Evolutionary conservation across 2,797 vertebrate species (phyloP), one percentile per base, ranked within the genome.

Genomic region (Allobates femoralis): DNA sequence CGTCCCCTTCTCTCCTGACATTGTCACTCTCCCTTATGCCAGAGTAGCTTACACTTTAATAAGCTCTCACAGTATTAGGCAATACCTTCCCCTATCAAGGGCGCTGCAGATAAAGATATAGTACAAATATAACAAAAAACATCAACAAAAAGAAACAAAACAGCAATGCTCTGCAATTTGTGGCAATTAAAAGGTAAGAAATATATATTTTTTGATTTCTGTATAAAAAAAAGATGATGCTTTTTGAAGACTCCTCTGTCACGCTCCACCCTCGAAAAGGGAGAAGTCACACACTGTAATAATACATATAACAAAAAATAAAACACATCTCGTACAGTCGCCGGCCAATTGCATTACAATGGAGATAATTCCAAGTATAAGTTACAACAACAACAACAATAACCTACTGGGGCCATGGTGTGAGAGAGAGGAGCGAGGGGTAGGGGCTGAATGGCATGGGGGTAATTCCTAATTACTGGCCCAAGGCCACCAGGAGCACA

Each of bases 301-400:
- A 81, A 87, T 37, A 88, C 46, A 88, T 64, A 81, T 82, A 86
- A 85, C 79, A 88, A 67, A 67, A 73, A 81, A 88, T 85, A 88
- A 88, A 77, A 85, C 79, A 69, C 74, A 76, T 88, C 71, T 78
- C 83, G 37, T 77, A 88, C 83, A 88, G 83, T 76, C 50, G 87
- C 83, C 77, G 83, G 83, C 78, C 60, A 41, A 85, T 84, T 80
- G 86, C 77, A 87, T 86, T 34, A 81, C 50, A 83, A 83, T 34
- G 32, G 85, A 78, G 67, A 83, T 15, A 34, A 18, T 88, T 88
- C 87, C 83, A 85, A 81, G 60, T 81, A 88, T 88, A 88, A 88
- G 83, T 88, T 85, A 88, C 83, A 85, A 85, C 83, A 85, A 83
- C 84, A 83, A 82, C 83, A 85, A 83, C 85, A 85, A 88, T 79